Evolutionary conservation across 2,888 invertebrate species (phyloP).

Genomic region (Calliscelio sp.): DNA sequence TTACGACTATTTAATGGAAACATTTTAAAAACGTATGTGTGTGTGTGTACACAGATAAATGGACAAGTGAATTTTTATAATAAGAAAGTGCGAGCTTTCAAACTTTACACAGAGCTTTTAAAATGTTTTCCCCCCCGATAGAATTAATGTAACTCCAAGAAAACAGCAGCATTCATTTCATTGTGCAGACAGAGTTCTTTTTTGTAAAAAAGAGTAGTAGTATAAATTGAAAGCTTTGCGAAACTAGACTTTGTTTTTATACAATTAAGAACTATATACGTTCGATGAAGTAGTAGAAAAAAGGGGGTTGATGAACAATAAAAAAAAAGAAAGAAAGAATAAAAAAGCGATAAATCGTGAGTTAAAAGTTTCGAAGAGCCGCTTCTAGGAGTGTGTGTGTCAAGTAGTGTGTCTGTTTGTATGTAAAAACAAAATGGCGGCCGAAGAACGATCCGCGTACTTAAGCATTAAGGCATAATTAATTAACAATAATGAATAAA

Average conservation of each 20-base stretch:
- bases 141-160: constrained; percentile 13
- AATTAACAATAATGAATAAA: too few relatives aligned
- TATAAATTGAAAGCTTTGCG: too few relatives aligned
- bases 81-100: constrained; percentile 25
- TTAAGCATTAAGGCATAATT: constrained; percentile 67
- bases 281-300: too few relatives aligned
- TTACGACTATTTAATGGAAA: constrained; percentile 20
- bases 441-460: constrained; percentile 61
- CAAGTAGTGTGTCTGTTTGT: constrained; percentile 39
- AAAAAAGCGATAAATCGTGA: constrained; percentile 13
- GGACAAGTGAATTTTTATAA: too few relatives aligned
- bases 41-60: too few relatives aligned
- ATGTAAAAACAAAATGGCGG: constrained; percentile 37
- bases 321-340: background rate
- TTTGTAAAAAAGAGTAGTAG: too few relatives aligned
- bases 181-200: background rate
- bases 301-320: constrained; percentile 23
- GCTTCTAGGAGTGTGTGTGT: constrained; percentile 42
- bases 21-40: constrained; percentile 48
- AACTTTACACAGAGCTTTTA: constrained; percentile 37
- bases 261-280: too few relatives aligned
- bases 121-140: constrained; percentile 48
- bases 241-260: too few relatives aligned
- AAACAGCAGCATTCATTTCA: background rate
- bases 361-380: constrained; percentile 71